A percentile compares a stretch with the other conserved stretches of the same genome.
These are phyloP conservation scores for Netelia inedita DNA, from an alignment of 2,888 invertebrate species.

Conservation along the genomic window DNA sequence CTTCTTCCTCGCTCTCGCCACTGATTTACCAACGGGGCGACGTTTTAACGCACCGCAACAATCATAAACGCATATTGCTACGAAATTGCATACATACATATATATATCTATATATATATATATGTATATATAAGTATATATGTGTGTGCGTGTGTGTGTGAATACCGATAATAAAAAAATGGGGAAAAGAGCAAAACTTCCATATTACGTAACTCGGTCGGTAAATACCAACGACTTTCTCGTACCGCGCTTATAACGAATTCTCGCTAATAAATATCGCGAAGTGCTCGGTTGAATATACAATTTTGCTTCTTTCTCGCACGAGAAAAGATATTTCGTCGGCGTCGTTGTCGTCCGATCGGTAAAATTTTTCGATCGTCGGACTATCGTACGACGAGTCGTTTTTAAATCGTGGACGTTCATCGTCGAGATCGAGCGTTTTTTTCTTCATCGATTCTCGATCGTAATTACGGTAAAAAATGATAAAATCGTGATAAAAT, in stretches of 20 bases:
- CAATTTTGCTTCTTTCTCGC: not conserved
- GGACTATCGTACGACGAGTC: too few relatives aligned
- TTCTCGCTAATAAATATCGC: not conserved
- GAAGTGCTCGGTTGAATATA: not conserved
- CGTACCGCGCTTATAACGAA: not conserved
- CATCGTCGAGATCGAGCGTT: too few relatives aligned
- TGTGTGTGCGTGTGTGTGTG: too few relatives aligned
- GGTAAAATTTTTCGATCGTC: too few relatives aligned
- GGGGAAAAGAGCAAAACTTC: slow-evolving; percentile 3
- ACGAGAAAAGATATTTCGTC: not conserved
- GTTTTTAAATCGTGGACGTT: too few relatives aligned
- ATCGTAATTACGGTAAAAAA: too few relatives aligned
- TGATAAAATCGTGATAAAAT: not conserved
- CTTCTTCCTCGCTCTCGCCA: not conserved
- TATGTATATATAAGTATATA: too few relatives aligned
- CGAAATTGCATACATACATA: not conserved
- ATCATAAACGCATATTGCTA: not conserved
- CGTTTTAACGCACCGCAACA: not conserved
- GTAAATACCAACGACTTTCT: slow-evolving; percentile 4
- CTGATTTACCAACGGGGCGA: not conserved
- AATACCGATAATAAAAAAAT: not conserved
- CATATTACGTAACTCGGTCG: slow-evolving; percentile 12
- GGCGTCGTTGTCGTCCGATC: too few relatives aligned
- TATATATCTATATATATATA: too few relatives aligned
- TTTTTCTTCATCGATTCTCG: too few relatives aligned